A percentile compares a stretch with the other conserved stretches of the same genome.
phyloP scores from a whole-genome alignment of 1,140 invertebrate genomes.

The Cherax destructor region DNA sequence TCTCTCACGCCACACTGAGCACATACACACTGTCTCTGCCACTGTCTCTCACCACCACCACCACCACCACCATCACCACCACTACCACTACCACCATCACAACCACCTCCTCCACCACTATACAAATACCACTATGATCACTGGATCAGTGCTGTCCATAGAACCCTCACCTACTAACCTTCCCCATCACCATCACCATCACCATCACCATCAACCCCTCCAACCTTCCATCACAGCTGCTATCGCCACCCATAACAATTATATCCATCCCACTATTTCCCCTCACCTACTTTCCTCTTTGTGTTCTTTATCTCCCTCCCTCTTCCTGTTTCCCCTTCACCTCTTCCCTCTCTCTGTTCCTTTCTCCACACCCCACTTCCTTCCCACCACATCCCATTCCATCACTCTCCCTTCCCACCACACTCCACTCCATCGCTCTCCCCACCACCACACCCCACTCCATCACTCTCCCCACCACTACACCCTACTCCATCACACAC shows the following conservation, averaged over 20 bases:
- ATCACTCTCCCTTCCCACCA: not conserved
- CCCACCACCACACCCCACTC: conserved; percentile 8
- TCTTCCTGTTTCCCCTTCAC: not conserved
- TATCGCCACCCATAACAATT: no score
- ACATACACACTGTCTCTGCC: not conserved
- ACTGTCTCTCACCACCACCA: not conserved
- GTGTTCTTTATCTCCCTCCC: not conserved
- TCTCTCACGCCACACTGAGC: conserved; percentile 25
- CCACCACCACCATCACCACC: not conserved
- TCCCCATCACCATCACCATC: not conserved
- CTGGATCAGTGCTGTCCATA: no score
- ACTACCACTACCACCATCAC: not conserved
- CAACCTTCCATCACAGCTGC: not conserved
- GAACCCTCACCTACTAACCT: not conserved
- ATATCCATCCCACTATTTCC: not conserved
- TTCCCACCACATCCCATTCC: no score
- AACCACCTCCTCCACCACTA: not conserved
- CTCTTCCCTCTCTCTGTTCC: not conserved
- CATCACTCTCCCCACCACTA: not conserved
- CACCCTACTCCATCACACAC: not conserved
- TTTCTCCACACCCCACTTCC: not conserved
- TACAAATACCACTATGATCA: not conserved
- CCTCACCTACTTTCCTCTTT: no score
- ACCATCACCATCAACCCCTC: not conserved
- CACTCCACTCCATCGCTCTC: conserved; percentile 1